Base-by-base conservation (phyloP, 2,888 invertebrate species). In the Elysia crispata region DNA sequence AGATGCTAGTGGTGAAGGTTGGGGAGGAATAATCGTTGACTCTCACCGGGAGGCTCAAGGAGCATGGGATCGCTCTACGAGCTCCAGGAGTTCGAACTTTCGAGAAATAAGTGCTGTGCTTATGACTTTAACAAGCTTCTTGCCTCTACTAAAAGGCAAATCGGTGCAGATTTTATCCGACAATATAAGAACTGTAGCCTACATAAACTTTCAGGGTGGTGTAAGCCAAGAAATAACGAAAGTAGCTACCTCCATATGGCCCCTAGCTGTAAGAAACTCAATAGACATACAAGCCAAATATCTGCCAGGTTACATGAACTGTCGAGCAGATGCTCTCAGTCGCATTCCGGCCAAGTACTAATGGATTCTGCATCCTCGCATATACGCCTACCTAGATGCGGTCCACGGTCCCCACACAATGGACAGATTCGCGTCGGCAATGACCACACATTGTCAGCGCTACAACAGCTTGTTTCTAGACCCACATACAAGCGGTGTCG, bases 391-490 rank as follows among this genome's bases (percentile, higher is more conserved):
- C 25, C 11, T 77, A 49, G 76, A 76, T 23, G 25, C 28, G 30
- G 1, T 75, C 6, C 64, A 66, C 66, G 76, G 76, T 8, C 62
- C 64, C 5, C 76, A 76, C 62, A 76, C 76, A 23, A 60, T 57
- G n/a, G 76, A 76, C 57, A 23, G 74, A 1, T 74, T 54, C 57
- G 74, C 74, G 18, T n/a, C 54, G 23, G 18, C 18, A 6, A 20
- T 57, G 30, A 74, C 54, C 18, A 49, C 49, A 25, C 62, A 76
- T 15, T 49, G 62, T n/a, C 20, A 62, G 13, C 28, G 20, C 15
- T 76, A 76, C 76, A 76, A 76, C 49, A 41, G 33, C n/a, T n/a
- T 62, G 15, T 60, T 33, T 62, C 30, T 41, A 62, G 76, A 76
- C 50, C 76, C 76, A 33, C 8, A 20, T 18, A 28, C 57, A 3